Percentiles rank a stretch among this genome's conserved stretches.
phyloP scores from a whole-genome alignment of 2,113 vertebrate genomes.

The Pachycephala philippinensis region DNA sequence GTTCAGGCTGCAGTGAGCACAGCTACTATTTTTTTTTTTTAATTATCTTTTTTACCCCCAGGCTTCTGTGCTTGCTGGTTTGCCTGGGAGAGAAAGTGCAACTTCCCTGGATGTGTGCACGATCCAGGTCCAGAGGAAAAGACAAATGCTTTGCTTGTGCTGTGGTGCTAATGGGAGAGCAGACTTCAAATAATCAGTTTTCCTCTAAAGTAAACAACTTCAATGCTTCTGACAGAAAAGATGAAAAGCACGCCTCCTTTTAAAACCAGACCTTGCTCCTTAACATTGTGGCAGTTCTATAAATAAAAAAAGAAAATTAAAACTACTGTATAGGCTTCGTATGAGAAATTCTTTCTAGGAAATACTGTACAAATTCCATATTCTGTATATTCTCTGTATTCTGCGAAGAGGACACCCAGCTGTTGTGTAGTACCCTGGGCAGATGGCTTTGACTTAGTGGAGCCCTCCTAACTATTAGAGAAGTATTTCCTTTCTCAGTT shows the following conservation, averaged over 20 bases:
- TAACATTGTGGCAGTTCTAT: neutral
- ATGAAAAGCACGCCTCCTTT: conserved; percentile 16
- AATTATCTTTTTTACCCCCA: neutral
- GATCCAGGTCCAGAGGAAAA: neutral
- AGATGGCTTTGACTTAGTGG: neutral
- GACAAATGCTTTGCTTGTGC: conserved; percentile 43
- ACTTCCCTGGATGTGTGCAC: neutral
- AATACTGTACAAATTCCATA: neutral
- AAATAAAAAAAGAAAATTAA: neutral
- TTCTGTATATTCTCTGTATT: neutral
- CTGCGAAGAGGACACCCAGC: neutral
- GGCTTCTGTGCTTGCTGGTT: neutral
- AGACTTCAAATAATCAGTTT: conserved; percentile 40
- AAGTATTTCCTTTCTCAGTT: conserved; percentile 2
- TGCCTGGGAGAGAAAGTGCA: neutral
- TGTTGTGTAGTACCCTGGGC: neutral
- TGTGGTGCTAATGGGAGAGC: conserved; percentile 14
- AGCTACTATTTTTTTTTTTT: neutral
- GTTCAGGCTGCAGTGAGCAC: neutral
- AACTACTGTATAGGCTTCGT: neutral
- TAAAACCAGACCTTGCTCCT: conserved; percentile 17
- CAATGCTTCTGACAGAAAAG: conserved; percentile 6
- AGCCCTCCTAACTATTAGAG: neutral
- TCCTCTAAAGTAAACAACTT: conserved; percentile 31
- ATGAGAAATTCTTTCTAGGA: neutral